Conservation (phyloP, 2,797 vertebrate species). For the Chlorospingus flavigularis region DNA sequence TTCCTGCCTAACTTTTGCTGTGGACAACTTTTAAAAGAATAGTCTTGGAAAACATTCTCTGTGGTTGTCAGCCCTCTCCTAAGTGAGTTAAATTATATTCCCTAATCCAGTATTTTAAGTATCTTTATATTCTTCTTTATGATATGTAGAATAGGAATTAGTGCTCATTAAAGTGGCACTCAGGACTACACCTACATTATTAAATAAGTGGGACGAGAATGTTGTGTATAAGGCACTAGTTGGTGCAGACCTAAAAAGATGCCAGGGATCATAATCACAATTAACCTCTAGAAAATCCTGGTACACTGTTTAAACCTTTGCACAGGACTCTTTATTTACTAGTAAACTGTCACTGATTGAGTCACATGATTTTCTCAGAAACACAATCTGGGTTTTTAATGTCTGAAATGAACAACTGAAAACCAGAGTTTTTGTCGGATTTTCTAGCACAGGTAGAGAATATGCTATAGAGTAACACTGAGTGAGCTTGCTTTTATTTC, state of each 20-base stretch:
- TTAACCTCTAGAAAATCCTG: neutral
- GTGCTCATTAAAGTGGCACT: neutral
- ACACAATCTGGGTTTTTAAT: neutral
- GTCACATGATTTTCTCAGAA: neutral
- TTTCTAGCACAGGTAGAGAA: neutral
- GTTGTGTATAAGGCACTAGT: neutral
- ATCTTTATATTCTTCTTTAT: neutral
- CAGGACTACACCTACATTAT: neutral
- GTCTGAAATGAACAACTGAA: neutral
- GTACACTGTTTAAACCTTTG: neutral
- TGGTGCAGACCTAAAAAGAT: neutral
- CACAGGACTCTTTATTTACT: neutral
- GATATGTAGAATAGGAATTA: neutral
- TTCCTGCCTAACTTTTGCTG: neutral
- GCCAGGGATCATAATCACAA: neutral
- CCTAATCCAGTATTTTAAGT: neutral
- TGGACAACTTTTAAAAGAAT: neutral
- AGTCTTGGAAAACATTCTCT: neutral
- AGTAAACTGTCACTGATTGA: neutral
- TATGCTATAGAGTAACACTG: neutral
- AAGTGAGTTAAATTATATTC: neutral
- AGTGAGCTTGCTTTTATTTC: neutral
- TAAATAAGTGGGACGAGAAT: neutral
- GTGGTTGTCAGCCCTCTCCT: neutral
- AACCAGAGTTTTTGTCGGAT: neutral